Evolutionary conservation across 2,113 vertebrate genomes (phyloP).

Genomic region (Gobiocypris rarus): DNA sequence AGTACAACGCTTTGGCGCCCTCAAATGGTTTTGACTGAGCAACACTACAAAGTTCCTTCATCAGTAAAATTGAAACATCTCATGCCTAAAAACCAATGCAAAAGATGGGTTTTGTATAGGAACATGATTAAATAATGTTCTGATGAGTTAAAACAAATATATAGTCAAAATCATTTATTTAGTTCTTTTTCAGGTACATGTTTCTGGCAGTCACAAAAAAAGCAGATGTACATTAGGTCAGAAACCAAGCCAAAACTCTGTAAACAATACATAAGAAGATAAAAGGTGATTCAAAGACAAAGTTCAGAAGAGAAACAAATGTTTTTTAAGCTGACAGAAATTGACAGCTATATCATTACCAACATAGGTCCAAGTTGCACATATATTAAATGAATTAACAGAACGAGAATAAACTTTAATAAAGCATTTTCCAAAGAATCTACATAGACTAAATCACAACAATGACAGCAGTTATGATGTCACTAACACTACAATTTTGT

Average conservation of each 20-base stretch:
- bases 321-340: slow-evolving; percentile 10
- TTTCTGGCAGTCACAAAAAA: slow-evolving; percentile 38
- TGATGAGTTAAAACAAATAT: background rate
- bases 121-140: background rate
- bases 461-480: background rate
- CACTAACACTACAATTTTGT: background rate
- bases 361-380: background rate
- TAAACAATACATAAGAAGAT: slow-evolving; percentile 27
- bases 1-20: slow-evolving; percentile 76
- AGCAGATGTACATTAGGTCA: slow-evolving; percentile 20
- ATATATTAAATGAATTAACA: background rate
- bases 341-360: background rate
- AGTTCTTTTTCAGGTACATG: slow-evolving; percentile 33
- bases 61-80: background rate
- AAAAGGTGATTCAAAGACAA: slow-evolving; percentile 12
- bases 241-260: slow-evolving; percentile 8
- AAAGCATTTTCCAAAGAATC: background rate
- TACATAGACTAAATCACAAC: background rate
- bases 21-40: slow-evolving; percentile 69
- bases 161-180: slow-evolving; percentile 48
- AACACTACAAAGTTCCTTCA: background rate
- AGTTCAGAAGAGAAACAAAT: background rate
- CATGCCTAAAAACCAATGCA: background rate
- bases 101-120: background rate
- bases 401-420: background rate